These are phyloP conservation scores for Campylomormyrus tamandua DNA, from an alignment of 2,113 vertebrate genomes.

Conservation along the genomic window DNA sequence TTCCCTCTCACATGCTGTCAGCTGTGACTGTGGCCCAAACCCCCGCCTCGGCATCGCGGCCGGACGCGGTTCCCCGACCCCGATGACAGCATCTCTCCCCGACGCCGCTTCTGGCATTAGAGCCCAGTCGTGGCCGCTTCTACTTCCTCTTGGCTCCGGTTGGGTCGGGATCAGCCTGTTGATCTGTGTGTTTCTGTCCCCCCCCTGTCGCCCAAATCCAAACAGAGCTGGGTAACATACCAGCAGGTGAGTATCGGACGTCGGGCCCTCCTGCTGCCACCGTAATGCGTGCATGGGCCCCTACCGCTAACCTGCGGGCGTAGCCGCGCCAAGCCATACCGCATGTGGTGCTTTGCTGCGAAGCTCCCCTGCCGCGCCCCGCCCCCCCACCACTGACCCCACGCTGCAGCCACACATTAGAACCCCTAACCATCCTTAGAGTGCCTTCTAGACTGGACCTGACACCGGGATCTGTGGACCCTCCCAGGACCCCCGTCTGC, in stretches of 20 bases:
- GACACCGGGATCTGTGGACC: background rate
- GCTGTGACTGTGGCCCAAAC: background rate
- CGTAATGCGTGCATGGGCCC: conserved; percentile 58
- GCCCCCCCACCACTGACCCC: background rate
- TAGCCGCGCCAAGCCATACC: conserved; percentile 34
- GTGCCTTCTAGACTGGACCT: background rate
- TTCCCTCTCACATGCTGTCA: background rate
- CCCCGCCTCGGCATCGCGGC: background rate
- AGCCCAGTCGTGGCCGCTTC: background rate
- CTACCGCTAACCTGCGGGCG: conserved; percentile 44
- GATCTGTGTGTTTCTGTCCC: conserved; percentile 77
- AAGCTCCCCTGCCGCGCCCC: background rate
- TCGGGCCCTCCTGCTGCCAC: conserved; percentile 51
- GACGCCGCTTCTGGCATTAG: conserved; percentile 27
- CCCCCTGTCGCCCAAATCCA: conserved; percentile 73
- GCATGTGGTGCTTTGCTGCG: conserved; percentile 42
- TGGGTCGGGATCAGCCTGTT: conserved; percentile 67
- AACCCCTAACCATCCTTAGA: background rate
- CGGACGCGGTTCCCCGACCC: conserved; percentile 7
- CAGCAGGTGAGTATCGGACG: conserved; percentile 79
- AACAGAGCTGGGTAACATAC: conserved; percentile 94
- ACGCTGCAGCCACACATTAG: conserved; percentile 17
- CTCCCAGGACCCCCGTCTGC: background rate
- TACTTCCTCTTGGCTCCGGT: conserved; percentile 42
- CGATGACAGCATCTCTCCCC: conserved; percentile 65